Percentiles rank a stretch among this genome's conserved stretches.
Evolutionary conservation across 2,888 invertebrate genomes (phyloP).

Genomic region (Agrochola litura): DNA sequence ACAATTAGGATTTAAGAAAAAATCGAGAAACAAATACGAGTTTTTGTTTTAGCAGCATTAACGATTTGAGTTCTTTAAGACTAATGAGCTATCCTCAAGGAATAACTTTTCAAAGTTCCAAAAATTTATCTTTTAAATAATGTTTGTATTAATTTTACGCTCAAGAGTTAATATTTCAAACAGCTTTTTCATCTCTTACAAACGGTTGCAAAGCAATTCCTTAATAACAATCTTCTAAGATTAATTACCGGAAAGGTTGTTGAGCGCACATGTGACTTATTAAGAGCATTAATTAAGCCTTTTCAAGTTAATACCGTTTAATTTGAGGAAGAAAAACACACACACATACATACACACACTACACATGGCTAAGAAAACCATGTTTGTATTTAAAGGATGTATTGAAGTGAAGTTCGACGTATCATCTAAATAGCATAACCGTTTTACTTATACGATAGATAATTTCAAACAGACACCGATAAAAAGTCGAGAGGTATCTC

Average conservation of each 20-base stretch:
- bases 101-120: constrained; percentile 21
- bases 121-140: constrained; percentile 20
- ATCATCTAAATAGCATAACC: background rate
- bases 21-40: constrained; percentile 24
- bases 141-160: constrained; percentile 41
- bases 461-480: constrained; percentile 14
- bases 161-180: constrained; percentile 36
- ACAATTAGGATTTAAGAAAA: background rate
- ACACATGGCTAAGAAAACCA: background rate
- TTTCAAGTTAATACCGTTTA: constrained; percentile 37
- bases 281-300: constrained; percentile 57
- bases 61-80: constrained; percentile 1
- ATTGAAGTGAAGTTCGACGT: background rate
- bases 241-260: constrained; percentile 46
- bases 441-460: constrained; percentile 1
- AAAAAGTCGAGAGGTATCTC: constrained; percentile 17
- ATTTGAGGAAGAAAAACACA: constrained; percentile 9
- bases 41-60: constrained; percentile 8
- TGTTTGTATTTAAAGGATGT: constrained; percentile 6
- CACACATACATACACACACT: background rate
- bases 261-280: constrained; percentile 60
- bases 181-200: constrained; percentile 46
- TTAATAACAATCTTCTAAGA: constrained; percentile 51
- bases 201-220: constrained; percentile 49
- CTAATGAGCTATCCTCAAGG: constrained; percentile 26